Percentiles rank a stretch among this genome's conserved stretches.
Evolutionary conservation across 2,888 invertebrate genomes (phyloP).

Genomic region (Dryadula phaetusa): DNA sequence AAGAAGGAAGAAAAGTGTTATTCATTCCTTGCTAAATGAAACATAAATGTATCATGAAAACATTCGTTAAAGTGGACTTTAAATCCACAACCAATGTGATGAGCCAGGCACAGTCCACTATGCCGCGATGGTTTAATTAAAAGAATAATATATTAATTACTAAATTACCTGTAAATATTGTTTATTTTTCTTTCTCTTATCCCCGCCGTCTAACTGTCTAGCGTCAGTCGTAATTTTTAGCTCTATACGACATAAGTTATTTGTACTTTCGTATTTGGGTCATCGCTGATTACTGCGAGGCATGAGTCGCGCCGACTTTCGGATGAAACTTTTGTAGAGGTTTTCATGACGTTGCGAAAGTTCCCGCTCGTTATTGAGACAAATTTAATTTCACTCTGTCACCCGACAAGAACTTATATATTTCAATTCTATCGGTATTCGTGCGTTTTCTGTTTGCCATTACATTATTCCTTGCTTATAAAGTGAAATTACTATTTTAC

Average conservation of each 20-base stretch:
- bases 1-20: no score
- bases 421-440: slow-evolving; percentile 45
- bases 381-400: slow-evolving; percentile 46
- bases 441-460: slow-evolving; percentile 35
- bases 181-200: not conserved
- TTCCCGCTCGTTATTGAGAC: slow-evolving; percentile 48
- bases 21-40: no score
- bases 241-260: slow-evolving; percentile 21
- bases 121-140: not conserved
- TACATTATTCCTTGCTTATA: slow-evolving; percentile 15
- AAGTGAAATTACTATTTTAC: not conserved
- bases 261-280: slow-evolving; percentile 45
- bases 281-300: slow-evolving; percentile 48
- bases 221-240: slow-evolving; percentile 15
- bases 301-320: slow-evolving; percentile 41
- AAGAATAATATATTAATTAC: not conserved
- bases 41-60: no score
- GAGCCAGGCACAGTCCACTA: not conserved
- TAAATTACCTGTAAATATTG: not conserved
- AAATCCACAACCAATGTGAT: not conserved
- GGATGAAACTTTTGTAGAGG: slow-evolving; percentile 46
- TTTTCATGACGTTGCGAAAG: slow-evolving; percentile 45
- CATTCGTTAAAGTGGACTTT: not conserved
- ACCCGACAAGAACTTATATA: slow-evolving; percentile 40
- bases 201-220: slow-evolving; percentile 5